Percentiles rank a stretch among this genome's conserved stretches.
These are phyloP conservation scores for Smittia aterrima DNA, from an alignment of 2,888 invertebrate genomes.

Conservation along the genomic window DNA sequence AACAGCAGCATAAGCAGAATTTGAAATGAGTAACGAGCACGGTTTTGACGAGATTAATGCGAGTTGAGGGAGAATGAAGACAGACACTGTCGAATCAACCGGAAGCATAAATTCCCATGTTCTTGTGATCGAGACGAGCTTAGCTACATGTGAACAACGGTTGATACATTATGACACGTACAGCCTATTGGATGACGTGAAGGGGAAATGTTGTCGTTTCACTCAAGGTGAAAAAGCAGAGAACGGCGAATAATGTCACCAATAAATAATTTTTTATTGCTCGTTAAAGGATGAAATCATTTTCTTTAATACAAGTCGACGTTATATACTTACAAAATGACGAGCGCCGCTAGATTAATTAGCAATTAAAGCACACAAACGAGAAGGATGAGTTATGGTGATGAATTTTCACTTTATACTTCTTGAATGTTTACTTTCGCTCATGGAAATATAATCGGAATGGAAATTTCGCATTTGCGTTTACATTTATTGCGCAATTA, in stretches of 20 bases:
- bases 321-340: background rate
- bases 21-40: background rate
- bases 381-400: background rate
- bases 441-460: background rate
- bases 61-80: too few relatives aligned
- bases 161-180: constrained; percentile 33
- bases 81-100: too few relatives aligned
- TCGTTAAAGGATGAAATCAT: background rate
- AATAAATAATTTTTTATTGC: constrained; percentile 8
- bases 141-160: background rate
- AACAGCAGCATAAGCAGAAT: background rate
- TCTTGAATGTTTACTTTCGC: background rate
- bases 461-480: background rate
- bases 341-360: background rate
- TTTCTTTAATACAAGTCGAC: background rate
- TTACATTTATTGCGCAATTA: constrained; percentile 6
- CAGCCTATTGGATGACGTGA: constrained; percentile 18
- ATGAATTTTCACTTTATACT: background rate
- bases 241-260: background rate
- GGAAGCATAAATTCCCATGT: background rate
- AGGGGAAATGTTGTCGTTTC: background rate
- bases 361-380: background rate
- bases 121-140: background rate
- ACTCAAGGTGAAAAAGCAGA: background rate
- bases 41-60: too few relatives aligned